Evolutionary conservation across 2,888 invertebrate species (phyloP).

Genomic region (Julus scanicus): DNA sequence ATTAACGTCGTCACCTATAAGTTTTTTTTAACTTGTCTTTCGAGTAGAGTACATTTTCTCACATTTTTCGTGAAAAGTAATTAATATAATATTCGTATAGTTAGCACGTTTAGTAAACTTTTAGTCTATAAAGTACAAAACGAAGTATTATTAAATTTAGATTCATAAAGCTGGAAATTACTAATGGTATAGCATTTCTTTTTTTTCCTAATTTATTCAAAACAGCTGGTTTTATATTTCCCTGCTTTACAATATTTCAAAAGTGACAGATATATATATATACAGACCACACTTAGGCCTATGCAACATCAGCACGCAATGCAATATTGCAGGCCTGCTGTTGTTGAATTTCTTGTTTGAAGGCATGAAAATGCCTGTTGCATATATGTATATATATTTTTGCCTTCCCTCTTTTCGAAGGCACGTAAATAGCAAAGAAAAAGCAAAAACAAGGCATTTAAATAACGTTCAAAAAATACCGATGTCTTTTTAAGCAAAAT

Average conservation of each 20-base stretch:
- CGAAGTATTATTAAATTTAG: neutral
- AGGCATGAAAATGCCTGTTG: slow-evolving; percentile 27
- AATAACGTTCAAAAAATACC: slow-evolving; percentile 48
- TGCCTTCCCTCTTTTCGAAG: neutral
- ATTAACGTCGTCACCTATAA: neutral
- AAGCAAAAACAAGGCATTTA: neutral
- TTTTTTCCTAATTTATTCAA: neutral
- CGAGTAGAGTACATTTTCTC: neutral
- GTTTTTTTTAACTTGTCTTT: neutral
- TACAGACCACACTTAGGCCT: slow-evolving; percentile 24
- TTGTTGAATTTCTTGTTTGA: neutral
- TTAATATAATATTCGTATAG: too few species aligned
- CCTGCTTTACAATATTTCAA: slow-evolving; percentile 1
- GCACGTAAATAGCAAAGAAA: slow-evolving; percentile 22
- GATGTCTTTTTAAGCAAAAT: slow-evolving; percentile 45
- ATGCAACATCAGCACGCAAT: neutral
- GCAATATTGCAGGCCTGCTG: slow-evolving; percentile 16
- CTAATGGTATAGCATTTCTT: neutral
- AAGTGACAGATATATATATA: neutral
- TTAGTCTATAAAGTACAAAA: neutral
- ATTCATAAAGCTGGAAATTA: neutral
- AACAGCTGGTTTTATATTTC: slow-evolving; percentile 30
- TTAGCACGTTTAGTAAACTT: too few species aligned
- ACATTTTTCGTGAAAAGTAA: neutral
- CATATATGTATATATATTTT: slow-evolving; percentile 28